These are phyloP conservation scores for Bothrops jararaca DNA, from an alignment of 2,113 vertebrate species.

Conservation along the genomic window DNA sequence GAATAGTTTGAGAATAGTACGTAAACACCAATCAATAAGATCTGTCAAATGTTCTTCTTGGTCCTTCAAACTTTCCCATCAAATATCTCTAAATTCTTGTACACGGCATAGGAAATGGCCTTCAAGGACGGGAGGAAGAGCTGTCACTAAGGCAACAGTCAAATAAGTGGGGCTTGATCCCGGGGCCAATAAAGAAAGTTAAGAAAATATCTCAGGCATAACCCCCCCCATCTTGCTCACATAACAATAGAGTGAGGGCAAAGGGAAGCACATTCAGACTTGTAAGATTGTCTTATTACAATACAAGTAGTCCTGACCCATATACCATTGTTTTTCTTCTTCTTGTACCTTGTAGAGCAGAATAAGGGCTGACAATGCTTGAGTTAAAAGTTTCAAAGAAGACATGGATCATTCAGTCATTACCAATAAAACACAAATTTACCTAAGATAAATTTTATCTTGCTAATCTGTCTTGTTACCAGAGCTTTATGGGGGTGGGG, in stretches of 20 bases:
- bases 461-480: constrained; percentile 39
- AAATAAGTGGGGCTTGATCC: background rate
- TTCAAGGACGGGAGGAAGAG: background rate
- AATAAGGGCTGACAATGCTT: constrained; percentile 21
- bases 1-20: constrained; percentile 42
- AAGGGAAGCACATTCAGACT: background rate
- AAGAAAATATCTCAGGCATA: background rate
- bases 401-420: constrained; percentile 45
- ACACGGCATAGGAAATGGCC: background rate
- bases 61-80: constrained; percentile 39
- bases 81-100: constrained; percentile 56
- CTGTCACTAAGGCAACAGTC: background rate
- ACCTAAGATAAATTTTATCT: constrained; percentile 51
- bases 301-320: background rate
- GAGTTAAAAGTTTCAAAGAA: constrained; percentile 54
- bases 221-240: background rate
- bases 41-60: constrained; percentile 48
- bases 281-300: background rate
- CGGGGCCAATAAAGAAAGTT: background rate
- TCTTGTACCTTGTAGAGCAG: background rate
- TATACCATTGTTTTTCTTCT: background rate
- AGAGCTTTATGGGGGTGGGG: constrained; percentile 17
- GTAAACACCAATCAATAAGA: constrained; percentile 38
- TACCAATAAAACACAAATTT: constrained; percentile 56
- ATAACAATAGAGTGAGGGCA: background rate